Evolutionary conservation across 2,113 vertebrate genomes (phyloP).

Genomic region (Addax nasomaculatus): DNA sequence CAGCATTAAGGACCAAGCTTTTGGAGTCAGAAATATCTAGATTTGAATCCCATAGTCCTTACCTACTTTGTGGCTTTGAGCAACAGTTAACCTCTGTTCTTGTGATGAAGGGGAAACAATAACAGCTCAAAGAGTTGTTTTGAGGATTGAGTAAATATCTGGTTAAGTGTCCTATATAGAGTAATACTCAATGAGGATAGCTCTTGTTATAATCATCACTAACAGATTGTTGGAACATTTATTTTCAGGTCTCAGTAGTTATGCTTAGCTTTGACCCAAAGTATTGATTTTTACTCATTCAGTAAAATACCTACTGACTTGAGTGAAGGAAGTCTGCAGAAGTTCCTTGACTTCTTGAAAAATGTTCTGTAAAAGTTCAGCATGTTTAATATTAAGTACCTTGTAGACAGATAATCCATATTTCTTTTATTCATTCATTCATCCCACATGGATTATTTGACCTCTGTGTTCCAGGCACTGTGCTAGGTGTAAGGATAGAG

Average conservation of each 20-base stretch:
- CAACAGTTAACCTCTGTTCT: not conserved
- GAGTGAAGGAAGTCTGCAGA: not conserved
- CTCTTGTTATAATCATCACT: not conserved
- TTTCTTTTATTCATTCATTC: not conserved
- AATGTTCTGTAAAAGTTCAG: not conserved
- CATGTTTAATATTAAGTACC: not conserved
- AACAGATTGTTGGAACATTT: not conserved
- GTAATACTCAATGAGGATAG: not conserved
- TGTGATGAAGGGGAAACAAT: not conserved
- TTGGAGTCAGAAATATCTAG: not conserved
- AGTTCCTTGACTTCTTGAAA: slow-evolving; percentile 30
- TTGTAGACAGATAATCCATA: not conserved
- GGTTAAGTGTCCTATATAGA: not conserved
- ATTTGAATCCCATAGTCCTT: slow-evolving; percentile 14
- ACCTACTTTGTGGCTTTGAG: not conserved
- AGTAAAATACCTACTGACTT: not conserved
- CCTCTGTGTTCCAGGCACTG: not conserved
- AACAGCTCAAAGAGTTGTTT: not conserved
- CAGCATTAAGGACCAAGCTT: not conserved
- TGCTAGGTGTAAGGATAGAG: slow-evolving; percentile 27
- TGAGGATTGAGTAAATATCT: slow-evolving; percentile 1
- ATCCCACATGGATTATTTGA: slow-evolving; percentile 25
- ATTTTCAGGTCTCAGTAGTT: slow-evolving; percentile 37
- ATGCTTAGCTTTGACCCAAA: not conserved
- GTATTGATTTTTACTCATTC: slow-evolving; percentile 25